phyloP scores from a whole-genome alignment of 2,797 vertebrate genomes.

The Iguana delicatissima region DNA sequence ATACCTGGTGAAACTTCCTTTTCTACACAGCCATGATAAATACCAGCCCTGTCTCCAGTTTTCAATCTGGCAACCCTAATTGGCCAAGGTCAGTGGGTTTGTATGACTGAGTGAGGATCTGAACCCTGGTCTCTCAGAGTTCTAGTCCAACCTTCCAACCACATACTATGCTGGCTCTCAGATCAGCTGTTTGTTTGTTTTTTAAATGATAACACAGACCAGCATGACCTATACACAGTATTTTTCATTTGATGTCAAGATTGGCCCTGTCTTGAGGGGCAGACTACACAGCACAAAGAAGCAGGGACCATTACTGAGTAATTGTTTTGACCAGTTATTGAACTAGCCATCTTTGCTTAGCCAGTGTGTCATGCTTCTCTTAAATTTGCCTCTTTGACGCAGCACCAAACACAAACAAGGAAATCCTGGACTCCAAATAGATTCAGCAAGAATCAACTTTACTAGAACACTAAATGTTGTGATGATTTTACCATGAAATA shows the following conservation, averaged over 20 bases:
- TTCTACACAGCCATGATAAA: too few relatives aligned
- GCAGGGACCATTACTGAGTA: neutral
- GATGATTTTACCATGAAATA: slow-evolving; percentile 23
- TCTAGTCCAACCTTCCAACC: too few relatives aligned
- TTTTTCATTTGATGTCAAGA: neutral
- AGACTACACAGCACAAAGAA: neutral
- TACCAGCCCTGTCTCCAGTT: too few relatives aligned
- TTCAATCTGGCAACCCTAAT: too few relatives aligned
- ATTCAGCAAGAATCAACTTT: neutral
- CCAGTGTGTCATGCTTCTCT: neutral
- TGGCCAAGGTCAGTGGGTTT: too few relatives aligned
- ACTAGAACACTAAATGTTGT: neutral
- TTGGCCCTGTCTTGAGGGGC: neutral
- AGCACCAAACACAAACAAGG: neutral
- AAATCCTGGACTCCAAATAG: neutral
- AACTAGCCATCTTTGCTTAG: neutral
- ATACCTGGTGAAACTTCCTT: too few relatives aligned
- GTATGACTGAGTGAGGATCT: too few relatives aligned
- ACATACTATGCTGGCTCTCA: too few relatives aligned
- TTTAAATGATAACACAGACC: neutral
- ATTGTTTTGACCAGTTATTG: neutral
- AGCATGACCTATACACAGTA: neutral
- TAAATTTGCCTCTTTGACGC: neutral
- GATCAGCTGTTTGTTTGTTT: neutral
- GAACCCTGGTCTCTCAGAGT: too few relatives aligned